phyloP scores from a whole-genome alignment of 2,888 invertebrate species.

The Pilophorus perplexus region DNA sequence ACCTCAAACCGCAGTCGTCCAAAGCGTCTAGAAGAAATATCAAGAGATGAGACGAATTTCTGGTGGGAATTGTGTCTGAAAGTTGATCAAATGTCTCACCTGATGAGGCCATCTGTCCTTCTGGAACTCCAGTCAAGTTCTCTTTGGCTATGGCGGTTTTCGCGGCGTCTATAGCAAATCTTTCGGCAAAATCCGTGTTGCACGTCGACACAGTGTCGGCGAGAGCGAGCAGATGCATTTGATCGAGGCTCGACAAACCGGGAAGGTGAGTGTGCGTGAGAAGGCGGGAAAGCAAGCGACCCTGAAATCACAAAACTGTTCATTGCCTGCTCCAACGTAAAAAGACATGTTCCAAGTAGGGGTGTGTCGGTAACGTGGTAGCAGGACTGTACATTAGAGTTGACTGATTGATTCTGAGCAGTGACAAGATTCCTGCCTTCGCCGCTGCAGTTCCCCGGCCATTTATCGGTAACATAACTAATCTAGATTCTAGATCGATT shows the following conservation, averaged over 20 bases:
- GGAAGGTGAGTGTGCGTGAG: conserved; percentile 93
- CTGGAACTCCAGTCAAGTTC: conserved; percentile 55
- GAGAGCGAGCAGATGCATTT: conserved; percentile 98
- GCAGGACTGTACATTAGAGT: no score
- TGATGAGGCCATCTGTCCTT: conserved; percentile 45
- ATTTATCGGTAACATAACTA: no score
- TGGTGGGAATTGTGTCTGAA: no score
- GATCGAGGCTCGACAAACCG: conserved; percentile 92
- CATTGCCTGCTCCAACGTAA: no score
- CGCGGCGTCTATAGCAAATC: conserved; percentile 69
- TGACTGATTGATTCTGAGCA: no score
- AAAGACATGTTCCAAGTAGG: no score
- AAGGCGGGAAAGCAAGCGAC: conserved; percentile 79
- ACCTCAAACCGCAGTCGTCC: conserved; percentile 96
- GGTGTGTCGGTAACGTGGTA: no score
- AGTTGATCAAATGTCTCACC: conserved; percentile 32
- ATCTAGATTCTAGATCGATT: no score
- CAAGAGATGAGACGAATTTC: no score
- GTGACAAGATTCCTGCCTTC: no score
- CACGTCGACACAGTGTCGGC: conserved; percentile 97
- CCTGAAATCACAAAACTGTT: conserved; percentile 53
- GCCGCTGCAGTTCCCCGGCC: no score
- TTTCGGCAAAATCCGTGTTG: conserved; percentile 81
- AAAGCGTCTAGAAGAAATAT: conserved; percentile 68
- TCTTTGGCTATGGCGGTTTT: conserved; percentile 67